A percentile compares a stretch with the other conserved stretches of the same genome.
Evolutionary conservation across 2,797 vertebrate genomes (phyloP).

Genomic region (Gadopsis marmoratus): DNA sequence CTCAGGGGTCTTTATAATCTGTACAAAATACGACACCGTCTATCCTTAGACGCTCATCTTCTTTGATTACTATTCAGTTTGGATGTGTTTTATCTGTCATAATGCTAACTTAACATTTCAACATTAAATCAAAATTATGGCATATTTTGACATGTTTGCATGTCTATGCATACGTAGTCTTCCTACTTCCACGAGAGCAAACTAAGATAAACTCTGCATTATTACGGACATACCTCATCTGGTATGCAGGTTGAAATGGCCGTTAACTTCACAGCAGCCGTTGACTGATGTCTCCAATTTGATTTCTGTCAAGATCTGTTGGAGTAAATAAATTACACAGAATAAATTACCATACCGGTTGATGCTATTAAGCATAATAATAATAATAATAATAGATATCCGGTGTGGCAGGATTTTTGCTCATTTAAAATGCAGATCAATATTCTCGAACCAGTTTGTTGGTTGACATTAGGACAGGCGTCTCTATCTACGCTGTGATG

Average conservation of each 20-base stretch:
- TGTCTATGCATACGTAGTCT: constrained; percentile 7
- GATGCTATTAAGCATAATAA: neutral
- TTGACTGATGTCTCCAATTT: constrained; percentile 34
- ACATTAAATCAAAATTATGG: neutral
- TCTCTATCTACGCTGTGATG: constrained; percentile 1
- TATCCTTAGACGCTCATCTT: neutral
- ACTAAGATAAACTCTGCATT: constrained; percentile 5
- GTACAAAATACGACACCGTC: neutral
- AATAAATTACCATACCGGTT: neutral
- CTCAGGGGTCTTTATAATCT: constrained; percentile 2
- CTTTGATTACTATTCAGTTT: neutral
- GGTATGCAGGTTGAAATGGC: constrained; percentile 16
- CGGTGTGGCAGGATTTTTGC: neutral
- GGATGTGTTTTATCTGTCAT: neutral
- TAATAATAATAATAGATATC: neutral
- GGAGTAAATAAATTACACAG: constrained; percentile 26
- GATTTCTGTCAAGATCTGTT: constrained; percentile 21
- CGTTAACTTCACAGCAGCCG: neutral
- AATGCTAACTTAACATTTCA: neutral
- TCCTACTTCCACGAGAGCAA: neutral
- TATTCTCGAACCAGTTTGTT: constrained; percentile 28
- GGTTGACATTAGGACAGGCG: neutral
- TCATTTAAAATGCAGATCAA: constrained; percentile 43
- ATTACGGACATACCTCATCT: constrained; percentile 22
- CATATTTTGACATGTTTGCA: neutral